These are phyloP conservation scores for Lanius ludovicianus DNA, from an alignment of 2,113 vertebrate genomes.

Conservation along the genomic window DNA sequence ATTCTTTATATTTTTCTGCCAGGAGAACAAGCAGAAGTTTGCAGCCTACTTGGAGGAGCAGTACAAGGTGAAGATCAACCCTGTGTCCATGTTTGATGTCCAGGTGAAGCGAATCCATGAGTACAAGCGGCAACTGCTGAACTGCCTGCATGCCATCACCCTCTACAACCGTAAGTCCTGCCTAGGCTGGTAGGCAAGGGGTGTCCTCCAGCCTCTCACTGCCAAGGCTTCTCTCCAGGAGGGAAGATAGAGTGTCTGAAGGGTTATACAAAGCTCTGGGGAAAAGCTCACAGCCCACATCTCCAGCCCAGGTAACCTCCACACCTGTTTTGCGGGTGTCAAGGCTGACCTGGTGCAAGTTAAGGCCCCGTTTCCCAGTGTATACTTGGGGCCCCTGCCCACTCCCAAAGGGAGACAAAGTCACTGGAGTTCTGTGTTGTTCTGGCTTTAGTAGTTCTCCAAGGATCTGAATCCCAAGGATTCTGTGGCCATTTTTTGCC, in stretches of 20 bases:
- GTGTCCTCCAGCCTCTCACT: neutral
- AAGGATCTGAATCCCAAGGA: neutral
- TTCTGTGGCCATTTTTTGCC: neutral
- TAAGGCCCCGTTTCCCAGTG: neutral
- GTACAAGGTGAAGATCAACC: conserved; percentile 85
- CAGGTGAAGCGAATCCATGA: conserved; percentile 91
- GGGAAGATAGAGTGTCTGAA: neutral
- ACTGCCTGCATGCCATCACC: conserved; percentile 84
- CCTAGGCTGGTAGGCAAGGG: neutral
- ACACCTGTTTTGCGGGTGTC: neutral
- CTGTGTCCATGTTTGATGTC: conserved; percentile 85
- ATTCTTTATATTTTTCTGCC: neutral
- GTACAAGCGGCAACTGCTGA: conserved; percentile 88
- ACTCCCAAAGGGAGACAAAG: neutral
- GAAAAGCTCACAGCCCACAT: neutral
- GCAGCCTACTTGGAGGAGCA: conserved; percentile 80
- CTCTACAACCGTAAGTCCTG: conserved; percentile 85
- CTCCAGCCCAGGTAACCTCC: neutral
- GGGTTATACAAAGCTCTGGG: neutral
- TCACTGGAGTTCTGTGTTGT: neutral
- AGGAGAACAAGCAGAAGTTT: conserved; percentile 91
- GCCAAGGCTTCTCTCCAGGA: neutral
- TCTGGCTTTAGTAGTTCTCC: neutral
- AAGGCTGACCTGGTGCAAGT: neutral
- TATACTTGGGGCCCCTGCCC: neutral